Evolutionary conservation across 2,888 invertebrate species (phyloP).

Genomic region (Drosophila anceps): DNA sequence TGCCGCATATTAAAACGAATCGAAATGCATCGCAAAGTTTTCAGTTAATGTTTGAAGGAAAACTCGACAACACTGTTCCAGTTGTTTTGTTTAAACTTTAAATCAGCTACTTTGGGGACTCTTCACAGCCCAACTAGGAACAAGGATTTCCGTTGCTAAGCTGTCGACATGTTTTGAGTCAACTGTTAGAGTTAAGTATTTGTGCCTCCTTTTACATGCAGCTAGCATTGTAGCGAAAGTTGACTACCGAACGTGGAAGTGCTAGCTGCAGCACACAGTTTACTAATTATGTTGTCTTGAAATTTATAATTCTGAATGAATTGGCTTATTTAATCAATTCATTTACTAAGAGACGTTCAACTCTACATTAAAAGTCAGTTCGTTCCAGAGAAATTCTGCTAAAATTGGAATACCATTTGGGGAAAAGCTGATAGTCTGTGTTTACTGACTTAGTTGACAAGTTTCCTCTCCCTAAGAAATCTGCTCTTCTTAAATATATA

Average conservation of each 20-base stretch:
- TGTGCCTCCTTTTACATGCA: slow-evolving; percentile 48
- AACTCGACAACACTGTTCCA: slow-evolving; percentile 39
- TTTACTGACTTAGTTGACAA: neutral
- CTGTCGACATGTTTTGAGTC: slow-evolving; percentile 76
- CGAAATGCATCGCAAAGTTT: slow-evolving; percentile 64
- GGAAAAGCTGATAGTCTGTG: neutral
- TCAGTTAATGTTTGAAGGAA: slow-evolving; percentile 23
- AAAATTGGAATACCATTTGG: neutral
- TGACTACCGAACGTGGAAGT: neutral
- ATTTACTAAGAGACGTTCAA: neutral
- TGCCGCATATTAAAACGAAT: slow-evolving; percentile 69
- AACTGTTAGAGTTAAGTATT: slow-evolving; percentile 57
- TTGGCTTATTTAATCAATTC: neutral
- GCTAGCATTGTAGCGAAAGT: slow-evolving; percentile 16
- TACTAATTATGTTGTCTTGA: neutral
- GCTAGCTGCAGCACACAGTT: neutral
- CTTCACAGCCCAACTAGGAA: neutral
- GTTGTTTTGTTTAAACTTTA: slow-evolving; percentile 65
- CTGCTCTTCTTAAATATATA: neutral
- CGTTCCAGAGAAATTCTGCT: neutral
- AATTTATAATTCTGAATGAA: neutral
- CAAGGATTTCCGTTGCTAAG: slow-evolving; percentile 58
- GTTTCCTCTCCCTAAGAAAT: neutral
- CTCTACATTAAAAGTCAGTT: neutral
- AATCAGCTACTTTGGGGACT: slow-evolving; percentile 1